Evolutionary conservation across 2,888 invertebrate species (phyloP), one percentile per base, ranked within the genome.

Genomic region (Synergus umbraculus): DNA sequence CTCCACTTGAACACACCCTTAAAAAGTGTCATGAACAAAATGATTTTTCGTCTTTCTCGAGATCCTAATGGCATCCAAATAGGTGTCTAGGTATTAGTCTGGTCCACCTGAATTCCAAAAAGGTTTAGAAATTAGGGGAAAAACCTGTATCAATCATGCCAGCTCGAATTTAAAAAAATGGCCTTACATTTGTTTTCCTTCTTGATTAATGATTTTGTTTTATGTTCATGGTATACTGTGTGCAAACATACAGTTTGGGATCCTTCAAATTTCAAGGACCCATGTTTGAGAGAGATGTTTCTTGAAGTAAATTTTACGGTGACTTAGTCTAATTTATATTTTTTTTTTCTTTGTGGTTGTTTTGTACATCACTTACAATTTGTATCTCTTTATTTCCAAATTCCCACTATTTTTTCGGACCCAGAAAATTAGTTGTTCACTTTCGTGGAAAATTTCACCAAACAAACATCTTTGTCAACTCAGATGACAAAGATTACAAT

Each of bases 11-110:
- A 15, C 37, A 67, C 67, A 37, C n/a, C 49, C 49, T n/a, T 54
- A n/a, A 54, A 54, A 54, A 54, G 49, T 54, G 49, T 54, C 49
- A 54, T 5, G 49, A 54, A 9, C 46, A 46, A 44, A 77, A 77
- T 66, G 44, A 64, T 58, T 64, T 77, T 77, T 79, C 22, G 67
- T 77, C 54, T 77, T 77, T 67, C 46, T 54, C 15, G 49, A 49
- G 29, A 73, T 73, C 69, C 49, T 73, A 54, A 73, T 73, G 49
- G 37, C 13, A 46, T 9, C 37, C 49, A 13, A 49, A 73, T 46
- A 73, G 69, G 69, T 73, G 69, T 73, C 49, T 73, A 44, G 15
- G 49, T 15, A 73, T 73, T 54, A 49, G 46, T 37, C 69, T 67
- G 29, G 49, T 37, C 29, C 22, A 69, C 10, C 15, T 37, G 46